Base-by-base conservation (phyloP, 2,113 vertebrate species). In the Equus quagga region DNA sequence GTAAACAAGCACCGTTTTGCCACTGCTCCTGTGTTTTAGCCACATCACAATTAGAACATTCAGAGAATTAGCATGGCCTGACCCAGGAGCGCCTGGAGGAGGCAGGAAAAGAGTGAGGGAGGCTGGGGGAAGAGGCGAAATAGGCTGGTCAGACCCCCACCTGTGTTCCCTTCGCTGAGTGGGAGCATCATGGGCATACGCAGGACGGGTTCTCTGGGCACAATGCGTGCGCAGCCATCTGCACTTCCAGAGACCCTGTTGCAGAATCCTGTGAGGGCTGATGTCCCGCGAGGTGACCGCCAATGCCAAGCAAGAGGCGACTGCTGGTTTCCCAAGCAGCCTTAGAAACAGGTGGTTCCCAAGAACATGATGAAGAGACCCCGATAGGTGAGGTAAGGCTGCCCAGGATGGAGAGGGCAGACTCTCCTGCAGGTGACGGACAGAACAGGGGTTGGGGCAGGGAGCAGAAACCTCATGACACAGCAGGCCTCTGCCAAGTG, bases 211-310 rank as follows among this genome's bases (percentile, higher is more conserved):
- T 64, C 46, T 56, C 75, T 24, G 8, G 73, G 62, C 14, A 5
- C 33, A 19, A 13, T 41, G 21, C 21, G 21, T 0, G 3, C 56
- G 26, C 44, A 5, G 0, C 0, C 0, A 0, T 23, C 41, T 79
- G 4, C 18, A 5, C 72, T 12, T 17, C 58, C 46, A 0, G 5
- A 17, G 28, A 31, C 17, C 4, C 0, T 8, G 31, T 23, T 15
- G 46, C 17, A 72, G 51, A 19, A 21, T 1, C 5, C 6, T 28
- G 46, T 41, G 14, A 70, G 11, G 28, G 4, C 46, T 0, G 1
- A 36, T 26, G 44, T 4, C 36, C 8, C 0, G 0, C 2, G 33
- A 83, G 8, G 58, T 33, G 1, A 33, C 46, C 9, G 3, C 62
- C 14, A 18, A 0, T 6, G 18, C 28, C 19, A 5, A 26, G 15